Evolutionary conservation across 2,797 vertebrate genomes (phyloP).

Genomic region (Pangasius djambal): DNA sequence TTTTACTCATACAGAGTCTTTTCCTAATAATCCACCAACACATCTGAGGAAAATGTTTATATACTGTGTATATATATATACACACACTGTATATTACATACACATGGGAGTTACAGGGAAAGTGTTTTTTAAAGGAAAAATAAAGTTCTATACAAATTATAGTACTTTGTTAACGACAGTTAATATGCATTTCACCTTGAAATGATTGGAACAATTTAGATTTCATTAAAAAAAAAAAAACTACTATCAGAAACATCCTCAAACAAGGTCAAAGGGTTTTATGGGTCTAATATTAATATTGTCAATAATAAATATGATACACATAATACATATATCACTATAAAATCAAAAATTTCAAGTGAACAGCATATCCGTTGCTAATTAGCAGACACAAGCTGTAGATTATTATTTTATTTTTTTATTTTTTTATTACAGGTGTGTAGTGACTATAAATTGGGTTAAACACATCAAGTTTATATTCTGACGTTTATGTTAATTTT

Average conservation of each 20-base stretch:
- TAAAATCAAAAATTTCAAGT: too few species aligned
- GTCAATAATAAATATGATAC: neutral
- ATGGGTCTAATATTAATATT: neutral
- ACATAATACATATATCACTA: too few species aligned
- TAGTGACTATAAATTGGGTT: neutral
- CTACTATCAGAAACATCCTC: neutral
- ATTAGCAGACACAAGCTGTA: too few species aligned
- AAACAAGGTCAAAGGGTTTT: neutral
- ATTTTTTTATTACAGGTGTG: neutral
- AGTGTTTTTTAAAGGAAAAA: neutral
- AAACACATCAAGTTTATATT: neutral
- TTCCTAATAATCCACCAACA: neutral
- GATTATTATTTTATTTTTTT: too few species aligned
- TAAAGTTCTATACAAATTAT: too few species aligned
- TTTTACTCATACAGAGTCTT: neutral
- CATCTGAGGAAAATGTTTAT: neutral
- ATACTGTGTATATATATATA: too few species aligned
- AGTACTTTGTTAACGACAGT: too few species aligned
- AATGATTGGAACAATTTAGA: neutral
- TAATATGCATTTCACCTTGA: neutral
- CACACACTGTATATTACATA: too few species aligned
- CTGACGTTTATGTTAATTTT: neutral
- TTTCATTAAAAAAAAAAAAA: neutral
- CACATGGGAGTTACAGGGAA: too few species aligned
- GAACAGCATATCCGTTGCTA: too few species aligned